Evolutionary conservation across 2,113 vertebrate genomes (phyloP).

Genomic region (Pelusios castaneus): DNA sequence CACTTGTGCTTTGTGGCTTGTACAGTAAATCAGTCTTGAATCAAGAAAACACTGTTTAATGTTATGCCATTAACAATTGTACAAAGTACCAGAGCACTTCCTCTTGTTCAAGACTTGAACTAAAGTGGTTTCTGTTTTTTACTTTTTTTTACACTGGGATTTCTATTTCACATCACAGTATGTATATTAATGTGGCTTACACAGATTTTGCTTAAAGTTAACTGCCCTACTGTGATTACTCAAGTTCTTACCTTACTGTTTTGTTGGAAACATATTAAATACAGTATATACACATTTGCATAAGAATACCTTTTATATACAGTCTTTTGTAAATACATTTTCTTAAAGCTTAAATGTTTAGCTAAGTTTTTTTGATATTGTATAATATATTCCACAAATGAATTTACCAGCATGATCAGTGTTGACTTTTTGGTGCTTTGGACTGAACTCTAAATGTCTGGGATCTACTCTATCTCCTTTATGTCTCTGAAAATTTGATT

Average conservation of each 20-base stretch:
- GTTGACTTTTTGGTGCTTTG: constrained; percentile 65
- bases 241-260: constrained; percentile 32
- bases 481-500: constrained; percentile 35
- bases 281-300: constrained; percentile 67
- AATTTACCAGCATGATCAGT: constrained; percentile 67
- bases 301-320: constrained; percentile 68
- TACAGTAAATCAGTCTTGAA: constrained; percentile 9
- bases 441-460: constrained; percentile 38
- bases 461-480: constrained; percentile 33
- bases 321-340: constrained; percentile 74
- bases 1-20: neutral
- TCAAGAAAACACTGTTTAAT: constrained; percentile 38
- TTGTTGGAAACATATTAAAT: constrained; percentile 57
- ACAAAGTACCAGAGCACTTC: constrained; percentile 50
- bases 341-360: constrained; percentile 64
- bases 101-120: constrained; percentile 48
- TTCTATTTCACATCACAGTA: constrained; percentile 56
- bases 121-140: constrained; percentile 44
- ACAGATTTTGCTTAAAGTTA: constrained; percentile 40
- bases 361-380: constrained; percentile 66
- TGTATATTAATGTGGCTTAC: constrained; percentile 9
- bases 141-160: constrained; percentile 67
- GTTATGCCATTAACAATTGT: constrained; percentile 50
- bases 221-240: constrained; percentile 1
- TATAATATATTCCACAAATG: constrained; percentile 57